phyloP scores from a whole-genome alignment of 2,888 invertebrate genomes.

The Drosophila neoperkinsi region DNA sequence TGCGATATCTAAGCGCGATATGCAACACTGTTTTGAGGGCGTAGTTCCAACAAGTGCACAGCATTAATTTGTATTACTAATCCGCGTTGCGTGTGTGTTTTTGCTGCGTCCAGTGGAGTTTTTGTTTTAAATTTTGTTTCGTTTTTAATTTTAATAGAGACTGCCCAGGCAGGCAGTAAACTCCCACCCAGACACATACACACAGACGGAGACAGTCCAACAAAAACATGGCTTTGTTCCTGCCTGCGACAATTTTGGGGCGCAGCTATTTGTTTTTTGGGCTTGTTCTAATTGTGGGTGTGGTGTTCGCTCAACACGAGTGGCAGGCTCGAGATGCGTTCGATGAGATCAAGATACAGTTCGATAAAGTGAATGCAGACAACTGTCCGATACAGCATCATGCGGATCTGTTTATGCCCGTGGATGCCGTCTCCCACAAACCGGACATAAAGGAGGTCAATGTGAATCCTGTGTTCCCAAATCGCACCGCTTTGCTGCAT shows the following conservation, averaged over 20 bases:
- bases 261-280: slow-evolving; percentile 83
- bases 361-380: slow-evolving; percentile 93
- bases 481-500: slow-evolving; percentile 96
- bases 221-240: slow-evolving; percentile 63
- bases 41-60: slow-evolving; percentile 78
- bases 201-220: neutral
- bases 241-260: slow-evolving; percentile 80
- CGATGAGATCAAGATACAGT: slow-evolving; percentile 93
- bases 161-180: slow-evolving; percentile 30
- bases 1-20: neutral
- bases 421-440: slow-evolving; percentile 94
- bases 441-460: slow-evolving; percentile 97
- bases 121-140: slow-evolving; percentile 29
- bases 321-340: slow-evolving; percentile 97
- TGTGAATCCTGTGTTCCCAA: slow-evolving; percentile 97
- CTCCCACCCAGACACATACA: neutral
- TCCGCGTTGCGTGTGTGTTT: slow-evolving; percentile 44
- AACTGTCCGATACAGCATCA: slow-evolving; percentile 96
- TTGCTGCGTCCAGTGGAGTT: slow-evolving; percentile 33
- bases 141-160: slow-evolving; percentile 23
- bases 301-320: slow-evolving; percentile 94
- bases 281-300: slow-evolving; percentile 86
- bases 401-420: slow-evolving; percentile 93
- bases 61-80: slow-evolving; percentile 59
- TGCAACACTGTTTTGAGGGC: slow-evolving; percentile 69